Evolutionary conservation across 2,797 vertebrate species (phyloP), one percentile per base, ranked within the genome.

Genomic region (Benthosema pterotum): DNA sequence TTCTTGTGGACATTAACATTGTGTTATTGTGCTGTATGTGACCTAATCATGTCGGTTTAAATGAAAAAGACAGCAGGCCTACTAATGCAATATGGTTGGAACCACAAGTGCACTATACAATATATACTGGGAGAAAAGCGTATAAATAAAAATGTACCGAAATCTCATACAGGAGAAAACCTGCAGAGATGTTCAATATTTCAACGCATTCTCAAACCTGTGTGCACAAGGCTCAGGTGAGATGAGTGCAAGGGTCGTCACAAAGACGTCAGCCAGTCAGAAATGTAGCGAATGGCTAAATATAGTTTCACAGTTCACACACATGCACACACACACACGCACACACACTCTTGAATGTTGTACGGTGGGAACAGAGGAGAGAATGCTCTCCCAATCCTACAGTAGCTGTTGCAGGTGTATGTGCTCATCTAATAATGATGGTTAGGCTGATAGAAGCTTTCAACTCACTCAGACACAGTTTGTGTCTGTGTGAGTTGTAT

Each of bases 361-460:
- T 80, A 87, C 76, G 53, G 75, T 72, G 72, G 70, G 84, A 86
- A 78, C 61, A 83, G 80, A 86, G 77, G 60, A 72, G 77, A 74
- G 62, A 74, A 51, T 52, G 68, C 83, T 78, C 22, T 25, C 22
- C 5, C 22, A 25, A 25, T 25, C 43, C 58, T 0, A 63, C 8
- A 38, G 32, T 38, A 38, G 85, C 79, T 74, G 81, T 74, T 82
- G 83, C 42, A 66, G 82, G 65, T 74, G 68, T 74, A 69, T 63
- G 55, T 67, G 71, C 85, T 89, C 81, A 82, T 90, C 71, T 82
- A 86, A 88, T 90, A 91, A 90, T 90, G 83, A 92, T 90, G 83
- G 87, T 77, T 75, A 66, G 81, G 76, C 42, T 67, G 80, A 88
- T 84, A 74, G 81, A 82, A 66, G 85, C 83, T 88, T 87, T 89